These are phyloP conservation scores for Sciurus carolinensis DNA, from an alignment of 2,797 vertebrate species.

Conservation along the genomic window DNA sequence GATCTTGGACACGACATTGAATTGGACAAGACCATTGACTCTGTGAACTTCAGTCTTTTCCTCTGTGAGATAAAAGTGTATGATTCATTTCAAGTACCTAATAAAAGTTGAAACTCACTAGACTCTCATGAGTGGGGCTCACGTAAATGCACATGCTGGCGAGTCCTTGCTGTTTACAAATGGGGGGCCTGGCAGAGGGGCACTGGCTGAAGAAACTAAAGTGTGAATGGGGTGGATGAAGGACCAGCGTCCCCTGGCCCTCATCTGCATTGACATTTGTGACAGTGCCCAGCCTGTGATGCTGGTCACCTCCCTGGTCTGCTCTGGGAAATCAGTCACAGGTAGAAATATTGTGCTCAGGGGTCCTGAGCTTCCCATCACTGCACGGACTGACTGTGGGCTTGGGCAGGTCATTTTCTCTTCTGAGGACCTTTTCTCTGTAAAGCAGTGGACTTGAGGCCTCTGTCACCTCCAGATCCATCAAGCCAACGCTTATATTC, in stretches of 20 bases:
- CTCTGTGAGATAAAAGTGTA: background rate
- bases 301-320: background rate
- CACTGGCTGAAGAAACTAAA: fast-evolving
- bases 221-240: fast-evolving
- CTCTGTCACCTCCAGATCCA: background rate
- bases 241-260: background rate
- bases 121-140: background rate
- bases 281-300: no score
- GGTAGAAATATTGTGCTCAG: fast-evolving
- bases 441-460: no score
- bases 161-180: background rate
- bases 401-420: background rate
- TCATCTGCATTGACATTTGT: fast-evolving
- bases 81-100: background rate
- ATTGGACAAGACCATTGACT: background rate
- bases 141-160: fast-evolving
- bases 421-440: background rate
- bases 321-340: background rate
- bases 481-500: background rate
- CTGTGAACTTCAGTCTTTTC: background rate
- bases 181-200: fast-evolving
- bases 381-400: background rate
- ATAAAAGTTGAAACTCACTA: background rate
- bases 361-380: background rate
- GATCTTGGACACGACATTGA: background rate